Evolutionary conservation across 2,888 invertebrate genomes (phyloP).

Genomic region (Neelides folsomi): DNA sequence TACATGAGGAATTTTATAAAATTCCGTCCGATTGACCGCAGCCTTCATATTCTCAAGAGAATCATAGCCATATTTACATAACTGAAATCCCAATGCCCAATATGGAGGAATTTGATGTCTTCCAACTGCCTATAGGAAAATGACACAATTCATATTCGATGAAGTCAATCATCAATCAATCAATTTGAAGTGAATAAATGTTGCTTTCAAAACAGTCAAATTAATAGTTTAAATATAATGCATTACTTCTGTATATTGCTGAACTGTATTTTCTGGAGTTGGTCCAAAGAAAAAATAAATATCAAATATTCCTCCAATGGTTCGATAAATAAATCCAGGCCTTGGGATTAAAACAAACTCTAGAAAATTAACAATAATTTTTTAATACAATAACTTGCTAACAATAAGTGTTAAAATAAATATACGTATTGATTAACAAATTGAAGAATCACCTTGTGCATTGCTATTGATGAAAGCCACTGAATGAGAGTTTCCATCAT

Average conservation of each 20-base stretch:
- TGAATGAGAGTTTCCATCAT: too few species aligned
- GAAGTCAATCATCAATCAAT: too few species aligned
- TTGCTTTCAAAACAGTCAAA: not conserved
- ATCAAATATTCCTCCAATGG: constrained; percentile 67
- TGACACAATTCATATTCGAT: not conserved
- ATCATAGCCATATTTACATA: constrained; percentile 57
- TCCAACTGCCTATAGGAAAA: constrained; percentile 43
- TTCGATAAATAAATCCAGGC: constrained; percentile 66
- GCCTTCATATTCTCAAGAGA: constrained; percentile 49
- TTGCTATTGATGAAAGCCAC: too few species aligned
- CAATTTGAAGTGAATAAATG: not conserved
- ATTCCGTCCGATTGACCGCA: constrained; percentile 53
- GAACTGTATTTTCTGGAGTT: constrained; percentile 51
- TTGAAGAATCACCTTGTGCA: too few species aligned
- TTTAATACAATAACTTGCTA: too few species aligned
- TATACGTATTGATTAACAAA: too few species aligned
- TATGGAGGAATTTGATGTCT: constrained; percentile 69
- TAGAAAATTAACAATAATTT: too few species aligned
- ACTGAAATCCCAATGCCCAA: constrained; percentile 77
- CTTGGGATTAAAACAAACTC: constrained; percentile 42
- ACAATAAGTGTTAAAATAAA: too few species aligned
- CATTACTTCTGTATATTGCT: constrained; percentile 51
- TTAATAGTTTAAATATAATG: not conserved
- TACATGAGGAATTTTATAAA: constrained; percentile 61
- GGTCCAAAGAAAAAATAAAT: constrained; percentile 67